Conservation (phyloP, 2,888 invertebrate genomes). For the Caenorhabditis macrosperma region DNA sequence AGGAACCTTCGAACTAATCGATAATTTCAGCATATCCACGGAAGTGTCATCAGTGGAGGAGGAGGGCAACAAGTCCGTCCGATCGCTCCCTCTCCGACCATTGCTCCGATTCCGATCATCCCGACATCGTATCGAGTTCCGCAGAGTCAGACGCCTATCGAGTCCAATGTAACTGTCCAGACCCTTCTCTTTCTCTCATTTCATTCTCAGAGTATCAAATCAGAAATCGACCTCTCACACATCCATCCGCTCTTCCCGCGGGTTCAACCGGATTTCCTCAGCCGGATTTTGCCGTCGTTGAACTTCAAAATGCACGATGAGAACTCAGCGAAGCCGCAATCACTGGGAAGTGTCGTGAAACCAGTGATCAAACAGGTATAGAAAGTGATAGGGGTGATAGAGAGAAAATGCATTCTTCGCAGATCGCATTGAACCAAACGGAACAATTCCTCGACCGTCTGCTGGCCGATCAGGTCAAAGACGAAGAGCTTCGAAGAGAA, state of each 20-base stretch:
- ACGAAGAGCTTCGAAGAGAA: conserved; percentile 34
- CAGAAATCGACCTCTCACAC: conserved; percentile 58
- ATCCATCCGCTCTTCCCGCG: conserved; percentile 67
- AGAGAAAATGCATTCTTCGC: conserved; percentile 7
- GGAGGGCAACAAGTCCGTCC: not conserved
- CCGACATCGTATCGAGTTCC: conserved; percentile 31
- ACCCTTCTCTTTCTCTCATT: not conserved
- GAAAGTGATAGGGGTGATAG: not conserved
- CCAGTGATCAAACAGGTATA: conserved; percentile 66
- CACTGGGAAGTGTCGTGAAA: conserved; percentile 64
- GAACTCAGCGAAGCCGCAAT: conserved; percentile 20
- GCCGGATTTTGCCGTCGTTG: conserved; percentile 50
- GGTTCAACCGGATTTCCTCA: conserved; percentile 65
- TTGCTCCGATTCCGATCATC: conserved; percentile 29
- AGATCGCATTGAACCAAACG: conserved; percentile 67
- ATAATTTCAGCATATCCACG: conserved; percentile 53
- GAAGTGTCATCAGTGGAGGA: conserved; percentile 48
- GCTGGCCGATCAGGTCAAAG: conserved; percentile 55
- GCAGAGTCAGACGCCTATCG: not conserved
- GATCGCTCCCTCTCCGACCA: conserved; percentile 23
- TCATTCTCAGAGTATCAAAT: conserved; percentile 1
- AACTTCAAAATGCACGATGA: conserved; percentile 55
- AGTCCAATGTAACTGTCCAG: not conserved
- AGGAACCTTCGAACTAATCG: not conserved
- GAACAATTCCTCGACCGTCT: conserved; percentile 64